Conservation (phyloP, 2,888 invertebrate genomes). For the Lysandra bellargus region DNA sequence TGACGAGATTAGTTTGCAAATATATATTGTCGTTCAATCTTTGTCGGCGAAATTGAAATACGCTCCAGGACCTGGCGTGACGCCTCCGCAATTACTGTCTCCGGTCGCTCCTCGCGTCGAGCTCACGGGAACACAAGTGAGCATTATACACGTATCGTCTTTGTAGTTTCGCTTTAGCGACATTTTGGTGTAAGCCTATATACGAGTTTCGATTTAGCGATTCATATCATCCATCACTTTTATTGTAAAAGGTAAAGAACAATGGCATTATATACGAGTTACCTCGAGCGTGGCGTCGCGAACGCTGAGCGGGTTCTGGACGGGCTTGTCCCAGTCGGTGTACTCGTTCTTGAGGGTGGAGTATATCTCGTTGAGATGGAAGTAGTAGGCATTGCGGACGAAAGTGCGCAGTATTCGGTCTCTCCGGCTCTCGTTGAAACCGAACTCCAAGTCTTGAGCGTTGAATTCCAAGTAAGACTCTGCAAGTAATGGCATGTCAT, state of each 20-base stretch:
- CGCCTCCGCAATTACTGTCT: conserved; percentile 15
- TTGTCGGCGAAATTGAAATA: conserved; percentile 21
- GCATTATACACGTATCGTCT: not conserved
- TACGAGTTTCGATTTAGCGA: not conserved
- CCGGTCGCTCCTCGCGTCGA: not conserved
- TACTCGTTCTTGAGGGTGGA: conserved; percentile 97
- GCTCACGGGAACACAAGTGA: conserved; percentile 10
- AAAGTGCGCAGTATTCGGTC: conserved; percentile 94
- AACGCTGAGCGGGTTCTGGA: conserved; percentile 91
- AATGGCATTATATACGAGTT: conserved; percentile 36
- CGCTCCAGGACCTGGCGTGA: conserved; percentile 11
- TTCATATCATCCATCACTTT: not conserved
- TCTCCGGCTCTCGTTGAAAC: conserved; percentile 92
- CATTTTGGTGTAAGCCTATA: not conserved
- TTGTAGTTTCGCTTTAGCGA: not conserved
- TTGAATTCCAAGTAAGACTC: conserved; percentile 91
- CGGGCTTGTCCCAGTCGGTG: conserved; percentile 96
- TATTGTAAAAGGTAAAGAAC: conserved; percentile 32
- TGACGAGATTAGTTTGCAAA: conserved; percentile 10
- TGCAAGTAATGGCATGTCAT: conserved; percentile 66
- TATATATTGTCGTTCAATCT: conserved; percentile 25
- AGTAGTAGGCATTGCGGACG: conserved; percentile 96
- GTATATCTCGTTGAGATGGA: conserved; percentile 96
- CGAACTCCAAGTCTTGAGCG: conserved; percentile 93
- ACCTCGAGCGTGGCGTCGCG: conserved; percentile 90